A percentile compares a stretch with the other conserved stretches of the same genome.
Evolutionary conservation across 2,797 vertebrate species (phyloP).

Genomic region (Syncerus caffer): DNA sequence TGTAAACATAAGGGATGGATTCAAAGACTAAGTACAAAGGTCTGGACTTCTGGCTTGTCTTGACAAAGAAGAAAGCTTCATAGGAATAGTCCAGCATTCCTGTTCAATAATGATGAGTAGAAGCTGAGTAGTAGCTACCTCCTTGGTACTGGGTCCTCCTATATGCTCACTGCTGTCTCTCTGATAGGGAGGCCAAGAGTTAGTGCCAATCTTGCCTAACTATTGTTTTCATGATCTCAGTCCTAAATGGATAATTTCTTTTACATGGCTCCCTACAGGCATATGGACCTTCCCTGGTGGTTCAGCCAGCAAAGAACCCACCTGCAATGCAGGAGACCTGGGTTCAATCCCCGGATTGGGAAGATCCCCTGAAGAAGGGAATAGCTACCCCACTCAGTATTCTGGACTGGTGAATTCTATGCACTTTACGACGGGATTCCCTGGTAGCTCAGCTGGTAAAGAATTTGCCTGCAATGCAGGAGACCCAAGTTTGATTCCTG

Average conservation of each 20-base stretch:
- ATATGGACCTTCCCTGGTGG: neutral
- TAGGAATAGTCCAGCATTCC: neutral
- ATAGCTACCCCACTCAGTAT: accelerated
- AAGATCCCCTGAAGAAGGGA: neutral
- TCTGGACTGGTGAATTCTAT: neutral
- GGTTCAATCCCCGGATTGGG: neutral
- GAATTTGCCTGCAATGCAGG: too few relatives aligned
- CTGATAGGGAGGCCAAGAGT: neutral
- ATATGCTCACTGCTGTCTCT: neutral
- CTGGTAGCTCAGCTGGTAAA: too few relatives aligned
- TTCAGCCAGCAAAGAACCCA: too few relatives aligned
- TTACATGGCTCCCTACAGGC: neutral
- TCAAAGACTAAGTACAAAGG: neutral
- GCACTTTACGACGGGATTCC: too few relatives aligned
- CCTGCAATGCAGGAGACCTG: neutral
- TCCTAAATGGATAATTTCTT: neutral
- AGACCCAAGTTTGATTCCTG: too few relatives aligned
- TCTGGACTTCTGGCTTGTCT: neutral
- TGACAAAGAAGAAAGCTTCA: neutral
- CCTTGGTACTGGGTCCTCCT: neutral
- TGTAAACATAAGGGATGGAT: neutral
- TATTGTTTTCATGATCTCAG: neutral
- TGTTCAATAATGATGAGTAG: neutral
- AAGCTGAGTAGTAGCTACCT: neutral
- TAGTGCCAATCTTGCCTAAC: neutral